Conservation (phyloP, 2,797 vertebrate genomes). For the Mus minutoides region DNA sequence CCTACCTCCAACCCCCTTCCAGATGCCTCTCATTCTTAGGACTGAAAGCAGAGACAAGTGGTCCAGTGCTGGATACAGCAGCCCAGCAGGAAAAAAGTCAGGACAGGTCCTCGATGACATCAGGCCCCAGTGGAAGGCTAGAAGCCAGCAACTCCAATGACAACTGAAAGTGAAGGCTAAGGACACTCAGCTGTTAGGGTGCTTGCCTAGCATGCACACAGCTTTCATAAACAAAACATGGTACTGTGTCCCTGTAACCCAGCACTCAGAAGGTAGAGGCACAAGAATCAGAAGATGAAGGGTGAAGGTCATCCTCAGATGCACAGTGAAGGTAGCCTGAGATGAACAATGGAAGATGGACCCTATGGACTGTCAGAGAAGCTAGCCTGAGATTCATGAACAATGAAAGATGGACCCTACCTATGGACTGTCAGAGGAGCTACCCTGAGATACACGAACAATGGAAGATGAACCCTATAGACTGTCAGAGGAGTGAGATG, state of each 20-base stretch:
- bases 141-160: neutral
- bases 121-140: neutral
- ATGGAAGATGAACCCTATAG: neutral
- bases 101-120: neutral
- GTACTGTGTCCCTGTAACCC: neutral
- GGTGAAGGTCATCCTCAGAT: neutral
- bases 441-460: neutral
- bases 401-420: no score
- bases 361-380: neutral
- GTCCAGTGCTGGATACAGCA: neutral
- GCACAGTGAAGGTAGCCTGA: neutral
- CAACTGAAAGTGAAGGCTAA: neutral
- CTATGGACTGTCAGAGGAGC: no score
- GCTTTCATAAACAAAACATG: neutral
- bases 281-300: neutral
- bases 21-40: neutral
- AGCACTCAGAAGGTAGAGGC: neutral
- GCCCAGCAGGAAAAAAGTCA: rapidly evolving
- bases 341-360: neutral
- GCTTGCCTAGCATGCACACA: neutral
- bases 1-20: neutral
- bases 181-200: neutral
- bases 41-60: no score
- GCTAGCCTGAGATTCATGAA: no score
- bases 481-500: neutral